Conservation (phyloP, 2,888 invertebrate species). For the Agrilus biguttatus region DNA sequence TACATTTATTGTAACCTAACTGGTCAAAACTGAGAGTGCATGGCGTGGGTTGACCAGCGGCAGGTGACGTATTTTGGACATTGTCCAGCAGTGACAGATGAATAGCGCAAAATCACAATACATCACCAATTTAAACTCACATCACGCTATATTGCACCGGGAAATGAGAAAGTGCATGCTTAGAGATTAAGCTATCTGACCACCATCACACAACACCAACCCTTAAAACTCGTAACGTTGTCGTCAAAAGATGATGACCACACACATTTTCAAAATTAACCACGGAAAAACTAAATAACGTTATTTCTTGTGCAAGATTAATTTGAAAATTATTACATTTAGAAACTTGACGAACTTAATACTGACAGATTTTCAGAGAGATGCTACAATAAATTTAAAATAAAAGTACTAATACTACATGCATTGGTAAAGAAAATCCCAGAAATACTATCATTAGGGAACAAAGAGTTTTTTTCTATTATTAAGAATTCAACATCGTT, state of each 20-base stretch:
- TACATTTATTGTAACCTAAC: too few relatives aligned
- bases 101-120: constrained; percentile 24
- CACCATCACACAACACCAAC: constrained; percentile 13
- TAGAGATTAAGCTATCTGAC: constrained; percentile 13
- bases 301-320: too few relatives aligned
- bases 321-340: too few relatives aligned
- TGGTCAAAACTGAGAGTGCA: too few relatives aligned
- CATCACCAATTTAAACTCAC: constrained; percentile 18
- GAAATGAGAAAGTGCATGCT: constrained; percentile 21
- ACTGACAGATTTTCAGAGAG: too few relatives aligned
- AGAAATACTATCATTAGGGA: too few relatives aligned
- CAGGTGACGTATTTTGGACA: constrained; percentile 28
- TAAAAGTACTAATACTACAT: too few relatives aligned
- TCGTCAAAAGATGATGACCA: constrained; percentile 9
- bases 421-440: too few relatives aligned
- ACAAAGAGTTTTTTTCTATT: too few relatives aligned
- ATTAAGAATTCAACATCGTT: too few relatives aligned
- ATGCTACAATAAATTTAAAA: too few relatives aligned
- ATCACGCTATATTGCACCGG: constrained; percentile 27
- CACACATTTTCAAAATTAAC: constrained; percentile 11
- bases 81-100: constrained; percentile 26
- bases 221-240: constrained; percentile 9
- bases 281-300: too few relatives aligned
- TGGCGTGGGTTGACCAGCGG: constrained; percentile 8
- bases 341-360: neutral